Percentiles rank a stretch among this genome's conserved stretches.
Evolutionary conservation across 2,797 vertebrate genomes (phyloP).

Genomic region (Tarsius wallacei): DNA sequence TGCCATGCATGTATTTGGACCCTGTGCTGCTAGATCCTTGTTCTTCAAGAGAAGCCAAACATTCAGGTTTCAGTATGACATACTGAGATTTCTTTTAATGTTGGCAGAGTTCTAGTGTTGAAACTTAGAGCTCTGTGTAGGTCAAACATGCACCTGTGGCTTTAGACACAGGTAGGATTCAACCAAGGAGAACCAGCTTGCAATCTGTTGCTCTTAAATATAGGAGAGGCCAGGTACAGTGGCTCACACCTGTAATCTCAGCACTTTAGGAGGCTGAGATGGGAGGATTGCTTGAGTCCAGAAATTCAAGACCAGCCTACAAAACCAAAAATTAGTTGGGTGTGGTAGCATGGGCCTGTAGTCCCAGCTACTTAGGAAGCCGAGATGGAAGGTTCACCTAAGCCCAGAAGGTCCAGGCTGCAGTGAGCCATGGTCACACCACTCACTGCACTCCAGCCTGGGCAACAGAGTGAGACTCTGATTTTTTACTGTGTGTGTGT

Average conservation of each 20-base stretch:
- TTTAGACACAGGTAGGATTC: background rate
- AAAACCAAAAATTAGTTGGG: no score
- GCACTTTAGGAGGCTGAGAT: no score
- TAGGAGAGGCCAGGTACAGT: background rate
- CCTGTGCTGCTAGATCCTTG: background rate
- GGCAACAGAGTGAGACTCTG: no score
- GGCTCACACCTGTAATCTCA: no score
- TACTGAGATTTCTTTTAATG: background rate
- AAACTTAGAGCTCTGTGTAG: background rate
- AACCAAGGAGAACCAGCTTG: background rate
- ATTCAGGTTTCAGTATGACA: background rate
- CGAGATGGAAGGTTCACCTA: no score
- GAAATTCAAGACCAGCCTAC: no score
- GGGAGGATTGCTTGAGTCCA: no score
- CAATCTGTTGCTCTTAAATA: background rate
- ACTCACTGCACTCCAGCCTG: no score
- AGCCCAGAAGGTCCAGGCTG: no score
- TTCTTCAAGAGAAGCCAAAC: background rate
- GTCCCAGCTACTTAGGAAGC: no score
- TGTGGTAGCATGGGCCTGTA: no score
- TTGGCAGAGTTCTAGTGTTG: background rate
- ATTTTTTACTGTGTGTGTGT: background rate
- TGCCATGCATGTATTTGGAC: background rate
- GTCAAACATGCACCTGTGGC: background rate
- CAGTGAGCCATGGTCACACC: no score